These are phyloP conservation scores for Cyrtonyx montezumae DNA, from an alignment of 2,113 vertebrate genomes.

Conservation along the genomic window DNA sequence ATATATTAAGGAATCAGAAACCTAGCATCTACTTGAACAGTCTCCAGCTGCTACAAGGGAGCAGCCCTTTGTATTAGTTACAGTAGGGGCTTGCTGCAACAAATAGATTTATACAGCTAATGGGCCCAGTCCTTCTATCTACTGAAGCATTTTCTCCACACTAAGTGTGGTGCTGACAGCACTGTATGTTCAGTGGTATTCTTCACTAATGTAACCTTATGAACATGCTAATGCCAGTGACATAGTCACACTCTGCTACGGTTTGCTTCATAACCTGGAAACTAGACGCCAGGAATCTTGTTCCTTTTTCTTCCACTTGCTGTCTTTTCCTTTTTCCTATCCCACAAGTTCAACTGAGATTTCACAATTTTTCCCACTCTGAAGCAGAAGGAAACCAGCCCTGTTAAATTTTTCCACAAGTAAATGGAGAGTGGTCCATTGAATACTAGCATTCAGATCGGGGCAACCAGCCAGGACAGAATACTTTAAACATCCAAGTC, in stretches of 20 bases:
- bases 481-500: neutral
- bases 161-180: accelerated
- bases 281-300: conserved; percentile 32
- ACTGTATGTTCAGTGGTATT: neutral
- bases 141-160: neutral
- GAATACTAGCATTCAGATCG: neutral
- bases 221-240: neutral
- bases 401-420: conserved; percentile 36
- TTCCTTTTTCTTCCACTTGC: conserved; percentile 50
- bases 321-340: conserved; percentile 45
- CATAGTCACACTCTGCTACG: neutral
- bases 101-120: neutral
- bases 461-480: conserved; percentile 23
- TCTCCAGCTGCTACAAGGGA: neutral
- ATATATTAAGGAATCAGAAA: neutral
- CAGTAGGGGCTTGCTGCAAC: neutral
- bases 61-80: neutral
- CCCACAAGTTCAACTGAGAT: conserved; percentile 31
- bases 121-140: neutral
- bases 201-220: neutral
- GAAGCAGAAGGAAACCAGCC: conserved; percentile 43
- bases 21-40: neutral
- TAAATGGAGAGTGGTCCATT: neutral
- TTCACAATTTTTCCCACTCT: conserved; percentile 57
- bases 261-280: neutral